These are phyloP conservation scores for Cephus sareptanus DNA, from an alignment of 2,888 invertebrate genomes.

Conservation along the genomic window DNA sequence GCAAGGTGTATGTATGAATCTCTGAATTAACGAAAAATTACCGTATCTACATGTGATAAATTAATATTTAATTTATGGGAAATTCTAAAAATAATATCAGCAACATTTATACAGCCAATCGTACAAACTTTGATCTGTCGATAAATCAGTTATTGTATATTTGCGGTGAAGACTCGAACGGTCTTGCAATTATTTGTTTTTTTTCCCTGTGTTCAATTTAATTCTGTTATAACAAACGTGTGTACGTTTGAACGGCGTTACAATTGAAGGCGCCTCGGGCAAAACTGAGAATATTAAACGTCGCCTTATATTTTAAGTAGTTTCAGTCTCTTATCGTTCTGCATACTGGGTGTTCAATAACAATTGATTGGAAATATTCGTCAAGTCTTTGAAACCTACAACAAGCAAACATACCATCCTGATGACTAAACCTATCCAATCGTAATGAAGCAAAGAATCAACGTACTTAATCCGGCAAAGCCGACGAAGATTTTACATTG, in stretches of 20 bases:
- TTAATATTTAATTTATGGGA: background rate
- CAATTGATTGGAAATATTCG: background rate
- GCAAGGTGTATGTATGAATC: background rate
- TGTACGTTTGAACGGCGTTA: background rate
- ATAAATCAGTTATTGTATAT: no score
- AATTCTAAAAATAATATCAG: background rate
- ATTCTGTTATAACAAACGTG: background rate
- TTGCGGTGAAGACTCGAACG: no score
- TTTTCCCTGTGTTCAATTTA: no score
- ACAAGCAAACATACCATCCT: background rate
- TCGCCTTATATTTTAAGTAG: background rate
- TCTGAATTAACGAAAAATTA: background rate
- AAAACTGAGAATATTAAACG: background rate
- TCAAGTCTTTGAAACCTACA: background rate
- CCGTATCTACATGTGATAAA: background rate
- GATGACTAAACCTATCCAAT: background rate
- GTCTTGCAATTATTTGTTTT: no score
- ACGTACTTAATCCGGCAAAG: background rate
- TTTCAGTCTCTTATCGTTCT: background rate
- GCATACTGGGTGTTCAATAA: background rate
- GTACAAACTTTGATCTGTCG: no score
- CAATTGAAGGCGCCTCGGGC: background rate
- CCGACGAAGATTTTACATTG: background rate
- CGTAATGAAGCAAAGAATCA: background rate
- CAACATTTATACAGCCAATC: background rate